Percentiles rank a stretch among this genome's conserved stretches.
These are phyloP conservation scores for Sinocyclocheilus anshuiensis DNA, from an alignment of 2,113 vertebrate genomes.

Conservation along the genomic window DNA sequence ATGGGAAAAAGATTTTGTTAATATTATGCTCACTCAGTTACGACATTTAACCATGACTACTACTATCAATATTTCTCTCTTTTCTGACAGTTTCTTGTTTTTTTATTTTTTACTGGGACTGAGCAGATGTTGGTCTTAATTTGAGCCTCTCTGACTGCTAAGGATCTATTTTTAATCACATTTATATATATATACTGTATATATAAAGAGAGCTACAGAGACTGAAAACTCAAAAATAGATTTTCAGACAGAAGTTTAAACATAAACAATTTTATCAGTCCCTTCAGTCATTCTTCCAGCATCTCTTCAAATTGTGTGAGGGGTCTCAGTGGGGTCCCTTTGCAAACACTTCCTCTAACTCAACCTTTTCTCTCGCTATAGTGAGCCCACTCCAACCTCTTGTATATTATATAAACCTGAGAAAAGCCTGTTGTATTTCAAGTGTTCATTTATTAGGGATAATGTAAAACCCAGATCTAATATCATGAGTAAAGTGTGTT, in stretches of 20 bases:
- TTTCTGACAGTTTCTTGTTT: constrained; percentile 10
- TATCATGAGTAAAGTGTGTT: neutral
- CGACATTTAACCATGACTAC: neutral
- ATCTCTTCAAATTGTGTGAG: neutral
- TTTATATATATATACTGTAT: neutral
- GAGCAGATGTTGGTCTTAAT: neutral
- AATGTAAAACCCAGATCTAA: neutral
- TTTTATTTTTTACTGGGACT: neutral
- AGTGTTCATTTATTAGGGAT: neutral
- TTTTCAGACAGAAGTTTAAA: constrained; percentile 13
- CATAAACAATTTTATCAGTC: neutral
- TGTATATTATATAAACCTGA: neutral
- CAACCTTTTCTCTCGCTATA: neutral
- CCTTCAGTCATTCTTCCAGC: neutral
- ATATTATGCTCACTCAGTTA: constrained; percentile 7
- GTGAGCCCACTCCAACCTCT: neutral
- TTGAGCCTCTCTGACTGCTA: neutral
- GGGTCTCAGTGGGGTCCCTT: neutral
- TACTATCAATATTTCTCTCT: constrained; percentile 2
- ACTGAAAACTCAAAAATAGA: neutral
- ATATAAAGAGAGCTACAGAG: neutral
- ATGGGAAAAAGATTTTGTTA: constrained; percentile 7
- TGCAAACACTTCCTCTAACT: neutral
- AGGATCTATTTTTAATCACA: neutral
- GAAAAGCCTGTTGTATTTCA: neutral